phyloP scores from a whole-genome alignment of 2,113 vertebrate genomes.

The Phylloscopus whistleri region DNA sequence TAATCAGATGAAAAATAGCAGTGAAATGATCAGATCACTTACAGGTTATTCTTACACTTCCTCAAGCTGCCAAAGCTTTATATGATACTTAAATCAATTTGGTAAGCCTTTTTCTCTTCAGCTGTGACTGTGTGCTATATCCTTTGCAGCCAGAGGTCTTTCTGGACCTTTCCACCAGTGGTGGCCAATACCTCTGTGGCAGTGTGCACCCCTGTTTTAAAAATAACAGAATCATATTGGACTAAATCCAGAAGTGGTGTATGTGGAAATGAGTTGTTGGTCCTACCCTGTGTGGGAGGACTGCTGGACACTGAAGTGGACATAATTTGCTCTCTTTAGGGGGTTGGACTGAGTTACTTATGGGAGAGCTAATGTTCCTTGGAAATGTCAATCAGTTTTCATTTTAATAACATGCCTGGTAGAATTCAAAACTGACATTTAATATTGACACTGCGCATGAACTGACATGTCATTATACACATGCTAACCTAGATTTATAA shows the following conservation, averaged over 20 bases:
- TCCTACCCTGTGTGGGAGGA: neutral
- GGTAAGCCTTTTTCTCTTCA: neutral
- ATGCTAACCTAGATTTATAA: conserved; percentile 52
- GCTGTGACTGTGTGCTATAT: neutral
- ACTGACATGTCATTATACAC: conserved; percentile 32
- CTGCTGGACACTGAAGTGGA: neutral
- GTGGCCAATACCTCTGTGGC: neutral
- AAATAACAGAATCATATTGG: neutral
- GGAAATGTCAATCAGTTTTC: conserved; percentile 53
- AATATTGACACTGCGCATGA: neutral
- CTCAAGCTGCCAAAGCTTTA: neutral
- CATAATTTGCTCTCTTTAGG: neutral
- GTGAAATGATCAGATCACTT: neutral
- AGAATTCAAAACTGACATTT: conserved; percentile 48
- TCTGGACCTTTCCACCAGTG: neutral
- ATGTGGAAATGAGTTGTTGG: neutral
- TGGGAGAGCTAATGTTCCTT: neutral
- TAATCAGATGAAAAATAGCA: neutral
- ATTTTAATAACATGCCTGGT: conserved; percentile 60
- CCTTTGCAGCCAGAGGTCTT: neutral
- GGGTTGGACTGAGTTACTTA: neutral
- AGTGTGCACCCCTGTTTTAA: neutral
- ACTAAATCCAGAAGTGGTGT: neutral
- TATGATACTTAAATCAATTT: neutral
- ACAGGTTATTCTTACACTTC: neutral